A percentile compares a stretch with the other conserved stretches of the same genome.
These are phyloP conservation scores for Manduca sexta DNA, from an alignment of 1,140 invertebrate species.

Conservation along the genomic window DNA sequence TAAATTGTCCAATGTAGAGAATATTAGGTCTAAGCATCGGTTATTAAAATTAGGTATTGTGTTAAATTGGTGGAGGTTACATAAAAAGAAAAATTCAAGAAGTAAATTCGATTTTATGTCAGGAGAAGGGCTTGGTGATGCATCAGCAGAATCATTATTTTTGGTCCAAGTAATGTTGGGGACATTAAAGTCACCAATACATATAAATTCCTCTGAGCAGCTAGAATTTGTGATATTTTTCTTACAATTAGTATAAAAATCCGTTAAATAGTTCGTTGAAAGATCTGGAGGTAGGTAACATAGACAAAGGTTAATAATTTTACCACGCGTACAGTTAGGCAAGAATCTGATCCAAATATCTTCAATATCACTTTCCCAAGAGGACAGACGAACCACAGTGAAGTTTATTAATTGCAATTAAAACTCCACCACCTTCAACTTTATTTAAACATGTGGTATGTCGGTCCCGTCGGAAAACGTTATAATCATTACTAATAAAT, in stretches of 20 bases:
- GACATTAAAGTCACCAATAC: not conserved
- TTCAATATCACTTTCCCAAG: slow-evolving; percentile 7
- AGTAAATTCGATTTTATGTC: too few species aligned
- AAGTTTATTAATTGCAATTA: slow-evolving; percentile 9
- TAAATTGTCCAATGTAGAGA: too few species aligned
- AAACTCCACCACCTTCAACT: slow-evolving; percentile 12
- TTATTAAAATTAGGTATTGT: too few species aligned
- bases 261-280: too few species aligned
- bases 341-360: not conserved
- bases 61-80: too few species aligned
- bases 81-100: too few species aligned
- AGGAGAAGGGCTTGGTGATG: too few species aligned
- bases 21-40: too few species aligned
- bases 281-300: not conserved
- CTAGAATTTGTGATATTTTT: not conserved
- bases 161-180: too few species aligned
- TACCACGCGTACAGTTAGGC: not conserved
- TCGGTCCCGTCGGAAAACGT: slow-evolving; percentile 17
- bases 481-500: slow-evolving; percentile 12
- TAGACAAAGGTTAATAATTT: not conserved
- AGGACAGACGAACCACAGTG: slow-evolving; percentile 4
- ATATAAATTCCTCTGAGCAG: not conserved
- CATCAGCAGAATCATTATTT: too few species aligned
- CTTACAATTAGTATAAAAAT: not conserved
- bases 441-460: slow-evolving; percentile 6